Evolutionary conservation across 2,888 invertebrate species (phyloP), one percentile per base, ranked within the genome.

Genomic region (Coelinius sp.): DNA sequence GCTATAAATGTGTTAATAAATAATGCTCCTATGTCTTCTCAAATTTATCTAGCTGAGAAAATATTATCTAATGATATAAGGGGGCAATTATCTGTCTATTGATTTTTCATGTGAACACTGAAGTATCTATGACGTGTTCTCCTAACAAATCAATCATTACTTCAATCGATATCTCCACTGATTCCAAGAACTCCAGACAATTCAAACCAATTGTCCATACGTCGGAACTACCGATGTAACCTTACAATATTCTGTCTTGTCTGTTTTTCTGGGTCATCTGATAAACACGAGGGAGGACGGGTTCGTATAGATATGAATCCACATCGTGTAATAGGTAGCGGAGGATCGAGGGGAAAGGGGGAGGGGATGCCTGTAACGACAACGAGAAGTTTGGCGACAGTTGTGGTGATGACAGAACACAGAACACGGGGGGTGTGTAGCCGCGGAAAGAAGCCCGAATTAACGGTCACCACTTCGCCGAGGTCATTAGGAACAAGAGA

Each of bases 221-320:
- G 24, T 49, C 1, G 10, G 7, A 64, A 59, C 22, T 10, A n/a
- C 41, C 12, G 41, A 20, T 41, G 62, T 71, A 31, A 59, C 56
- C 62, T 71, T 74, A 68, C 70, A 68, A 70, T 72, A 52, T 27
- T 12, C 1, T 14, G 35, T n/a, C n/a, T n/a, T n/a, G n/a, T n/a
- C 17, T 83, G 84, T 85, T 85, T 85, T 85, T 85, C 82, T 83
- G 83, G 83, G 83, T 83, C 84, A 85, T 78, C 82, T 82, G 81
- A 81, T 84, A 79, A 85, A 83, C 80, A 80, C 75, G 70, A 69
- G 69, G 59, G 59, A 59, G 59, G 35, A 59, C 59, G n/a, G 12
- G 59, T 25, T 14, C 25, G 2, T 35, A 31, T 59, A 17, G 59
- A 35, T 35, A 59, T 7, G 20, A 31, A 59, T 59, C 35, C 59